Evolutionary conservation across 2,797 vertebrate species (phyloP).

Genomic region (Hapalemur alaotrensis): DNA sequence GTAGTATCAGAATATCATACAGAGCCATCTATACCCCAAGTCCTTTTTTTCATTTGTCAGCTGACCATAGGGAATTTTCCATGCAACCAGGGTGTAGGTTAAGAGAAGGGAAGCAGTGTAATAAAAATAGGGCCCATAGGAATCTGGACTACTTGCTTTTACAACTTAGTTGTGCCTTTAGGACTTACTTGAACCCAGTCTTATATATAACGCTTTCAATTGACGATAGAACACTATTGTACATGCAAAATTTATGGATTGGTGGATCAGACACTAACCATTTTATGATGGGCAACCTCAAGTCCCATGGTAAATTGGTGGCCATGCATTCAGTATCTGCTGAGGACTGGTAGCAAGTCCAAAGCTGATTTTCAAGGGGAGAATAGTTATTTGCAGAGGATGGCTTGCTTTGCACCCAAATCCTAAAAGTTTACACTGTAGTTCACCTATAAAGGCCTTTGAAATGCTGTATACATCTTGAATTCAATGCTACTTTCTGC

Average conservation of each 20-base stretch:
- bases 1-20: not conserved
- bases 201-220: not conserved
- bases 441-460: not conserved
- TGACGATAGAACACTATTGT: not conserved
- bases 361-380: conserved; percentile 5
- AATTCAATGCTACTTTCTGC: not conserved
- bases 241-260: not conserved
- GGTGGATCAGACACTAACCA: not conserved
- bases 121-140: not conserved
- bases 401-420: not conserved
- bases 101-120: not conserved
- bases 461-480: not conserved
- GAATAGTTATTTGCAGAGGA: conserved; percentile 1
- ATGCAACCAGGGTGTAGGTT: not conserved
- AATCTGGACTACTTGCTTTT: not conserved
- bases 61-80: not conserved
- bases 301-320: not conserved
- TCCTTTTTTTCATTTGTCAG: not conserved
- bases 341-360: not conserved
- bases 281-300: not conserved
- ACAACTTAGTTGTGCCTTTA: not conserved
- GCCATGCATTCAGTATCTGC: not conserved
- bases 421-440: not conserved
- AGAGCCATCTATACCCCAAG: not conserved
- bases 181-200: not conserved